Evolutionary conservation across 2,888 invertebrate genomes (phyloP), one percentile per base, ranked within the genome.

Genomic region (Phortica okadai): DNA sequence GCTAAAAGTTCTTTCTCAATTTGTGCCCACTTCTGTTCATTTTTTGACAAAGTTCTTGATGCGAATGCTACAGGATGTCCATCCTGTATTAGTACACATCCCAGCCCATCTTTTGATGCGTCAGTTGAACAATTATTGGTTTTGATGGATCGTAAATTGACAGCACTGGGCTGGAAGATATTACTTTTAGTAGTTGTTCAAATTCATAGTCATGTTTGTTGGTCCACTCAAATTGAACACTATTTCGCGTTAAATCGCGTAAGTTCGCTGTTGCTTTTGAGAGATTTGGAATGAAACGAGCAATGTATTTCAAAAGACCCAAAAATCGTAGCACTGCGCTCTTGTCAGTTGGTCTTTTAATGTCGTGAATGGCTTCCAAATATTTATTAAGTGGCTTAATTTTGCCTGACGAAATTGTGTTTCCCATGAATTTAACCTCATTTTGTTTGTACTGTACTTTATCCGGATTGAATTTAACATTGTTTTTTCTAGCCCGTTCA

Each of bases 121-220:
- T 69, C 69, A 11, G 87, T 83, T 89, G 86, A 74, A 90, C 81
- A 45, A 80, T 81, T 42, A 90, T 80, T 42, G 76, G 76, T 44
- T 80, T 77, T 11, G 80, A 82, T 7, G 78, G 77, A 75, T 82
- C 80, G 76, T 76, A 84, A 1, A 74, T 64, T 0, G 58, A 16
- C 44, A 81, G 73, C 8, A 77, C 78, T 1, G 80, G 80, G 16
- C 70, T 56, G 2, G 70, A 14, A 7, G 76, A 69, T 14, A 80
- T 69, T 59, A 56, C 59, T 25, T 73, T 59, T 56, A 76, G 67
- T 56, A 82, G 25, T 5, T 79, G 66, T 50, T 77, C 67, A 74
- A 78, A 77, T 45, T 80, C 79, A 25, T 67, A 73, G 74, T 82
- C 73, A 62, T 80, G 78, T 42, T 76, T 67, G 44, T 25, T 25